These are phyloP conservation scores for Chymomyza procnemis DNA, from an alignment of 2,888 invertebrate genomes.

Conservation along the genomic window DNA sequence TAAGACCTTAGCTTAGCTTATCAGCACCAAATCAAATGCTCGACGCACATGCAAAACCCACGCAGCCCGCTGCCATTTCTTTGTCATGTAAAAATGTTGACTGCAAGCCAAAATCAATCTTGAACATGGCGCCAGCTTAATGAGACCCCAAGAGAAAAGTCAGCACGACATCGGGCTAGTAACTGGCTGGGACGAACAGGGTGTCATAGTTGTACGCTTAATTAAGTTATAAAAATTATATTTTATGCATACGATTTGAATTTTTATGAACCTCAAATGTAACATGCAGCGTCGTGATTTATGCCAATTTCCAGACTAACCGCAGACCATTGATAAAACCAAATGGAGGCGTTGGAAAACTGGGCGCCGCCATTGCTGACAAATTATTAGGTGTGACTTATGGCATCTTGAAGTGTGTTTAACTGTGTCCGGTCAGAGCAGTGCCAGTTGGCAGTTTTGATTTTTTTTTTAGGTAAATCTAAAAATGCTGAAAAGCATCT, in stretches of 20 bases:
- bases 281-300: slow-evolving; percentile 62
- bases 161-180: not conserved
- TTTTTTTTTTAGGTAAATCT: slow-evolving; percentile 16
- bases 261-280: slow-evolving; percentile 64
- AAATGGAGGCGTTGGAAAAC: not conserved
- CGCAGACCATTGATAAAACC: not conserved
- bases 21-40: slow-evolving; percentile 46
- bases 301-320: slow-evolving; percentile 26
- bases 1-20: slow-evolving; percentile 33
- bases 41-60: slow-evolving; percentile 1
- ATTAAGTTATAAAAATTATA: slow-evolving; percentile 72
- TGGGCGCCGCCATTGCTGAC: slow-evolving; percentile 33
- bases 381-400: slow-evolving; percentile 68
- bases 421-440: slow-evolving; percentile 9
- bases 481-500: slow-evolving; percentile 37
- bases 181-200: not conserved
- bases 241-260: slow-evolving; percentile 70
- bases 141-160: slow-evolving; percentile 45
- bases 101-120: slow-evolving; percentile 60
- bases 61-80: slow-evolving; percentile 12
- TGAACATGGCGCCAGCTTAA: slow-evolving; percentile 61
- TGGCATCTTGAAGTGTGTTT: slow-evolving; percentile 37
- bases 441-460: not conserved
- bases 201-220: slow-evolving; percentile 36
- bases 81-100: slow-evolving; percentile 64